Percentiles rank a stretch among this genome's conserved stretches.
Evolutionary conservation across 1,140 invertebrate genomes (phyloP).

Genomic region (Drosophila triauraria): DNA sequence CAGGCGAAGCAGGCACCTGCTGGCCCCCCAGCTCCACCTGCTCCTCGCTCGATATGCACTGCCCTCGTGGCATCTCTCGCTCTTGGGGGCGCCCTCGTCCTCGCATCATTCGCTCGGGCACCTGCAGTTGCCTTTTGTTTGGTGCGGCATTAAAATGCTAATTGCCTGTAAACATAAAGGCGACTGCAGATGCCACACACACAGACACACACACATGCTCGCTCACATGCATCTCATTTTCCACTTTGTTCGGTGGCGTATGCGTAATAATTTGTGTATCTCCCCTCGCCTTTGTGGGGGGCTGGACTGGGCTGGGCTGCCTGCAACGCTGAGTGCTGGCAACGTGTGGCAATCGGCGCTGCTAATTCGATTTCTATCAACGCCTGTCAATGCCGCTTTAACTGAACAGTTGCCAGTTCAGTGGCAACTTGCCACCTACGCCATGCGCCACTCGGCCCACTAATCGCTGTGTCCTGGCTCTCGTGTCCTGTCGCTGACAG

Average conservation of each 20-base stretch:
- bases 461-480: constrained; percentile 33
- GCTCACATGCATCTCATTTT: constrained; percentile 32
- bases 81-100: no score
- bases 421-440: constrained; percentile 13
- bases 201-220: constrained; percentile 14
- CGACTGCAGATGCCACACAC: constrained; percentile 56
- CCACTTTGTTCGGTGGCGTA: constrained; percentile 55
- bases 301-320: background rate
- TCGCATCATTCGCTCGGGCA: constrained; percentile 63
- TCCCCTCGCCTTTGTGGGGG: background rate
- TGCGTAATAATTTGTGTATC: constrained; percentile 65
- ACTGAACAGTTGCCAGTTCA: constrained; percentile 41
- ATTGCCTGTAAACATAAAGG: constrained; percentile 80
- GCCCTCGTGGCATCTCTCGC: background rate
- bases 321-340: constrained; percentile 13
- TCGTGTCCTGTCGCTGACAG: constrained; percentile 63
- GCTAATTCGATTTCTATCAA: constrained; percentile 74
- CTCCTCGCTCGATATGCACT: constrained; percentile 27
- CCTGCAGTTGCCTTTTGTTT: constrained; percentile 75
- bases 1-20: constrained; percentile 29
- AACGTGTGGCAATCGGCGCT: constrained; percentile 53
- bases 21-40: constrained; percentile 1
- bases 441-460: constrained; percentile 1
- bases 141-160: constrained; percentile 76
- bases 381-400: constrained; percentile 68